phyloP scores from a whole-genome alignment of 2,888 invertebrate genomes.

The Elysia crispata region DNA sequence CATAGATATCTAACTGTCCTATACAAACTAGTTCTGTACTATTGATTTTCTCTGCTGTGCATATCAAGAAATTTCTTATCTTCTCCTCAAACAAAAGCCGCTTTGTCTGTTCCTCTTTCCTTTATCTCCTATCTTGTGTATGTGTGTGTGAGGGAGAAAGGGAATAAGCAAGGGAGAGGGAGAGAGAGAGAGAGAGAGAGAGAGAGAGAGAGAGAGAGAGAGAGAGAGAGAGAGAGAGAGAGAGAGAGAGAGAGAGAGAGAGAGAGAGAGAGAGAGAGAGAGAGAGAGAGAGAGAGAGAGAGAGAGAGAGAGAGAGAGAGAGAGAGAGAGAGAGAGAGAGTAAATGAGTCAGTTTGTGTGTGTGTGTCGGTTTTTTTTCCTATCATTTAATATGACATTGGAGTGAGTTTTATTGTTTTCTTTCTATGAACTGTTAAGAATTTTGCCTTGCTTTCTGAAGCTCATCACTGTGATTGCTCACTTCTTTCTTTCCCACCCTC shows the following conservation, averaged over 20 bases:
- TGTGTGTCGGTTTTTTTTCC: too few relatives aligned
- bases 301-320: background rate
- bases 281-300: constrained; percentile 28
- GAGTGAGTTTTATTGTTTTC: too few relatives aligned
- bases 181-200: background rate
- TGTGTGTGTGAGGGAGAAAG: background rate
- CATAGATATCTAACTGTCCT: too few relatives aligned
- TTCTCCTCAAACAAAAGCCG: too few relatives aligned
- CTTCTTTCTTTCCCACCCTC: background rate
- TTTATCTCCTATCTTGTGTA: too few relatives aligned
- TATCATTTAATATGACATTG: too few relatives aligned
- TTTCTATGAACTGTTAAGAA: too few relatives aligned
- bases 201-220: background rate
- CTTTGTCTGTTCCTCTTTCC: too few relatives aligned
- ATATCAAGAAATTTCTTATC: too few relatives aligned
- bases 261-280: constrained; percentile 29
- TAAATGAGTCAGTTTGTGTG: background rate
- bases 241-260: constrained; percentile 30
- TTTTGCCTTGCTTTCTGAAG: too few relatives aligned
- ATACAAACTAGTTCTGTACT: too few relatives aligned
- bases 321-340: constrained; percentile 30
- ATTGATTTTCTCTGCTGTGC: too few relatives aligned
- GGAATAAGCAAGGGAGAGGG: background rate
- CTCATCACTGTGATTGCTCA: background rate
- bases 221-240: constrained; percentile 25